A percentile compares a stretch with the other conserved stretches of the same genome.
These are phyloP conservation scores for Mus spretus DNA, from an alignment of 2,797 vertebrate species.

Conservation along the genomic window DNA sequence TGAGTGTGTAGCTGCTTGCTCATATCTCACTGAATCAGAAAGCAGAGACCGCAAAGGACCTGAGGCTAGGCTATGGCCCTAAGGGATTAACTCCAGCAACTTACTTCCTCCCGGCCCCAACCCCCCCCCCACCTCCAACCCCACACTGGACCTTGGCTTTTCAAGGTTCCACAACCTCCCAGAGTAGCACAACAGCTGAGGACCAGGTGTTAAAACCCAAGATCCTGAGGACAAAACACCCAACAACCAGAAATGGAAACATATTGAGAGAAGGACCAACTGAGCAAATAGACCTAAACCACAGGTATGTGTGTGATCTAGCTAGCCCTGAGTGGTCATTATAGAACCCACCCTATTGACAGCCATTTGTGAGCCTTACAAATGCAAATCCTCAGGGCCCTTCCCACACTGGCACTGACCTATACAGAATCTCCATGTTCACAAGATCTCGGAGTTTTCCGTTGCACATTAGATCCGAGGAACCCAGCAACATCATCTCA, in stretches of 20 bases:
- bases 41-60: background rate
- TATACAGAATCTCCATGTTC: background rate
- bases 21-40: background rate
- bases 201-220: background rate
- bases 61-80: background rate
- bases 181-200: background rate
- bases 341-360: background rate
- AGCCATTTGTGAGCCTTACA: background rate
- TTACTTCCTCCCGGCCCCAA: background rate
- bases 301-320: background rate
- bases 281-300: background rate
- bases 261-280: background rate
- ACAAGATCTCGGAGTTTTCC: background rate
- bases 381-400: background rate
- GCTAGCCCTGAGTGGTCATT: background rate
- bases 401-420: background rate
- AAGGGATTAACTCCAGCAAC: background rate
- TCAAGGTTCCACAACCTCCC: background rate
- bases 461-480: background rate
- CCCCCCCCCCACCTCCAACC: no score
- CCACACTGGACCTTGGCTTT: background rate
- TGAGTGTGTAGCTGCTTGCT: background rate
- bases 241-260: background rate
- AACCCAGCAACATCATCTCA: no score
- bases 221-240: background rate